phyloP scores from a whole-genome alignment of 2,888 invertebrate species.

The Drosophila ustulata region DNA sequence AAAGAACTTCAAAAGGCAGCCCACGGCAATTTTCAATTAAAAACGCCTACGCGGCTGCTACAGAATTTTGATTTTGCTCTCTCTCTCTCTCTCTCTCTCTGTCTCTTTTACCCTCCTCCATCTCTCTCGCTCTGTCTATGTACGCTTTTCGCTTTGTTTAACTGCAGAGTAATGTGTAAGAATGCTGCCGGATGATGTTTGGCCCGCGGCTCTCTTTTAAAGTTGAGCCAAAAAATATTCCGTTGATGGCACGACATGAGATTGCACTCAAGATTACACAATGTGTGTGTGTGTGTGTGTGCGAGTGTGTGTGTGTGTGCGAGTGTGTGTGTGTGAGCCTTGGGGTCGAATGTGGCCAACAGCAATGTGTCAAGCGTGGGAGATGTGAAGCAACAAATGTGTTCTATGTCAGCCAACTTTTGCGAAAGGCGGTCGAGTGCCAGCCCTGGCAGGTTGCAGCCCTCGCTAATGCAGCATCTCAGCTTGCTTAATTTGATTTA shows the following conservation, averaged over 20 bases:
- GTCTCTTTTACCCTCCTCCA: background rate
- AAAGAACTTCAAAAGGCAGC: conserved; percentile 71
- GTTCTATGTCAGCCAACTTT: conserved; percentile 7
- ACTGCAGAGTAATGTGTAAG: conserved; percentile 35
- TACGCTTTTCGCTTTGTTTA: conserved; percentile 14
- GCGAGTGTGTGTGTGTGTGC: conserved; percentile 3
- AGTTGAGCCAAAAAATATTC: conserved; percentile 37
- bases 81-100: background rate
- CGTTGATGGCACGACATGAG: conserved; percentile 62
- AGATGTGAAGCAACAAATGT: conserved; percentile 23
- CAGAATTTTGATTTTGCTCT: conserved; percentile 29
- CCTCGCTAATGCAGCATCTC: background rate
- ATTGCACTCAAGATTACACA: conserved; percentile 70
- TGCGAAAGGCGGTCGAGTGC: conserved; percentile 44
- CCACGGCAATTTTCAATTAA: conserved; percentile 77
- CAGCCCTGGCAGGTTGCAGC: conserved; percentile 2
- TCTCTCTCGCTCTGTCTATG: background rate
- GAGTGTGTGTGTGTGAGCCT: background rate
- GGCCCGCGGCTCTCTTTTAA: conserved; percentile 52
- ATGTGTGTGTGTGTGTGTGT: conserved; percentile 29
- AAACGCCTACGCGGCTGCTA: conserved; percentile 64
- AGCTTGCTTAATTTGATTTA: background rate
- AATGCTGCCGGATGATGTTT: conserved; percentile 18
- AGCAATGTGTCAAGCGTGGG: conserved; percentile 67
- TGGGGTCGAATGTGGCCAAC: conserved; percentile 36